Evolutionary conservation across 2,888 invertebrate genomes (phyloP).

Genomic region (Hypena proboscidalis): DNA sequence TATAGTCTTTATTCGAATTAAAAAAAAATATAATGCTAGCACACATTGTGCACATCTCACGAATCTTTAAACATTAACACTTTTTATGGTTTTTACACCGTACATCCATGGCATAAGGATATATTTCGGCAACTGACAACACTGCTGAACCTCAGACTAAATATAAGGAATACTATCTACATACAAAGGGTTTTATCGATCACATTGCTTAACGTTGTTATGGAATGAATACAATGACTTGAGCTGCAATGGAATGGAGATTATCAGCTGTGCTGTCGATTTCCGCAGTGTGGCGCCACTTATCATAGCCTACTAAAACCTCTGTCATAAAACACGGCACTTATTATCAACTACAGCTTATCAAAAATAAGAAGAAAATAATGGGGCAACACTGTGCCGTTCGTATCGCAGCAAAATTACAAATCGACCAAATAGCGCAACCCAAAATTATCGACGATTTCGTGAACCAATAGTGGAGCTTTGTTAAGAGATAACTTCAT

Average conservation of each 20-base stretch:
- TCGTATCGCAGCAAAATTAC: no score
- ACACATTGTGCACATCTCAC: neutral
- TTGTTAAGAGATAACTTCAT: no score
- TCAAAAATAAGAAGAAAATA: no score
- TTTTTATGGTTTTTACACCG: no score
- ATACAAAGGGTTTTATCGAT: neutral
- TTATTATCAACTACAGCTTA: no score
- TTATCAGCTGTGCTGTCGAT: conserved; percentile 11
- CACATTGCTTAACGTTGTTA: neutral
- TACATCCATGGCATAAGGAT: no score
- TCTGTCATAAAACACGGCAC: conserved; percentile 16
- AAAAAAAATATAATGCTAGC: neutral
- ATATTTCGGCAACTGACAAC: conserved; percentile 3
- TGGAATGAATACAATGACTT: neutral
- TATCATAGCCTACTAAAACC: conserved; percentile 44
- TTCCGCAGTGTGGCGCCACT: conserved; percentile 3
- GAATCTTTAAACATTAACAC: no score
- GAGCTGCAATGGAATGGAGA: neutral
- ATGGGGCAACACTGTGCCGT: no score
- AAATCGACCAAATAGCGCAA: no score
- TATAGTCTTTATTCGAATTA: conserved; percentile 1
- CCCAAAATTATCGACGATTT: no score
- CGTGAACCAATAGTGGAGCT: no score
- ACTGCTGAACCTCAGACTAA: neutral
- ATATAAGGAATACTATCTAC: neutral